phyloP scores from a whole-genome alignment of 2,797 vertebrate species.

The Sebastes vulpes region DNA sequence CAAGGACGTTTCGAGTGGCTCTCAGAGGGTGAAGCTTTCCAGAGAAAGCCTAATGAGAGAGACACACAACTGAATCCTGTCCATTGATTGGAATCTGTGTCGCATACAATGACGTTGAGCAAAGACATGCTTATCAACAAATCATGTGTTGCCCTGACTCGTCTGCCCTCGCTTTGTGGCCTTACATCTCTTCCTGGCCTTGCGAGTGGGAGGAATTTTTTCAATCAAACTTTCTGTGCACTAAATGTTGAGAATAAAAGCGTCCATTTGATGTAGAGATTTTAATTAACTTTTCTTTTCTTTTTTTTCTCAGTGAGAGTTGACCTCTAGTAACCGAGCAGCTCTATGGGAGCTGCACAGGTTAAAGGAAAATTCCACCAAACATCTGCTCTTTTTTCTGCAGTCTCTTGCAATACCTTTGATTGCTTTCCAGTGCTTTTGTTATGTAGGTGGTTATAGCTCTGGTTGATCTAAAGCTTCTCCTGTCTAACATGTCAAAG shows the following conservation, averaged over 20 bases:
- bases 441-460: neutral
- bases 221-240: slow-evolving; percentile 7
- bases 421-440: neutral
- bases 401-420: neutral
- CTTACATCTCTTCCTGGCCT: neutral
- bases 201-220: neutral
- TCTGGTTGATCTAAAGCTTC: neutral
- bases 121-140: slow-evolving; percentile 29
- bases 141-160: neutral
- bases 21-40: slow-evolving; percentile 4
- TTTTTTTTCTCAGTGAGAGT: neutral
- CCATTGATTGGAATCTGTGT: slow-evolving; percentile 24
- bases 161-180: neutral
- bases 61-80: neutral
- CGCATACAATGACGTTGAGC: slow-evolving; percentile 9
- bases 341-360: neutral
- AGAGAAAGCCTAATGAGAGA: neutral
- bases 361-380: neutral
- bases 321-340: neutral
- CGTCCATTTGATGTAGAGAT: neutral
- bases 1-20: slow-evolving; percentile 8
- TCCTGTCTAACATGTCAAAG: neutral
- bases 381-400: neutral
- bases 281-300: neutral
- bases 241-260: slow-evolving; percentile 9